phyloP scores from a whole-genome alignment of 2,797 vertebrate species.

The Morus bassanus region DNA sequence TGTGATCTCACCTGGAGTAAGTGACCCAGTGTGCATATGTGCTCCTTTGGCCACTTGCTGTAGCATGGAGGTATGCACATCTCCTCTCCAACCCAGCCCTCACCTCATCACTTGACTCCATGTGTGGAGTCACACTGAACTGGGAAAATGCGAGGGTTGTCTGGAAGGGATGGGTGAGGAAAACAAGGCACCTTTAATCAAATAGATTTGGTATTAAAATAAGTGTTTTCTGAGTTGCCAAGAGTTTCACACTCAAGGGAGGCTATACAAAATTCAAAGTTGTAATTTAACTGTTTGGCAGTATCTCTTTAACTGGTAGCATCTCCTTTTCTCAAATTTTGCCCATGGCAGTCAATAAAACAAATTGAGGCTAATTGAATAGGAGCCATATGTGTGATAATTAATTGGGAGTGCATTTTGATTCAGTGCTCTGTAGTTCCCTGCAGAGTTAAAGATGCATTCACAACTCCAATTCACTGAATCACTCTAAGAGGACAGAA shows the following conservation, averaged over 20 bases:
- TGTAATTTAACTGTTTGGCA: conserved; percentile 9
- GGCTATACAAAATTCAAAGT: background rate
- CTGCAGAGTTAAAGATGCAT: conserved; percentile 31
- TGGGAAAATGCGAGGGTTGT: background rate
- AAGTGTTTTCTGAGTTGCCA: background rate
- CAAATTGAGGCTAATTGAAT: conserved; percentile 60
- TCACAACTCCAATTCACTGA: conserved; percentile 42
- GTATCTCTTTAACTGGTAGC: conserved; percentile 36
- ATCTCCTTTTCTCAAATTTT: conserved; percentile 39
- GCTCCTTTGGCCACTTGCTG: background rate
- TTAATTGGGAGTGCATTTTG: conserved; percentile 51
- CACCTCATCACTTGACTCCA: fast-evolving
- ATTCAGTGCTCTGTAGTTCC: conserved; percentile 38
- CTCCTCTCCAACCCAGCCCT: background rate
- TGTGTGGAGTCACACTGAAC: background rate
- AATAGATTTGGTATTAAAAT: background rate
- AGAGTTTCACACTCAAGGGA: background rate
- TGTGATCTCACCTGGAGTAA: background rate
- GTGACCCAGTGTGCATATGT: background rate
- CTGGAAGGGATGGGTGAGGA: background rate
- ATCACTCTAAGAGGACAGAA: conserved; percentile 30
- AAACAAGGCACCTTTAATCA: background rate
- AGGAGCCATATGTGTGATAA: conserved; percentile 58
- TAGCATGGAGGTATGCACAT: fast-evolving
- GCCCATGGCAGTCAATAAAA: conserved; percentile 48